Conservation (phyloP, 1,140 invertebrate genomes). For the Dinoponera quadriceps region DNA sequence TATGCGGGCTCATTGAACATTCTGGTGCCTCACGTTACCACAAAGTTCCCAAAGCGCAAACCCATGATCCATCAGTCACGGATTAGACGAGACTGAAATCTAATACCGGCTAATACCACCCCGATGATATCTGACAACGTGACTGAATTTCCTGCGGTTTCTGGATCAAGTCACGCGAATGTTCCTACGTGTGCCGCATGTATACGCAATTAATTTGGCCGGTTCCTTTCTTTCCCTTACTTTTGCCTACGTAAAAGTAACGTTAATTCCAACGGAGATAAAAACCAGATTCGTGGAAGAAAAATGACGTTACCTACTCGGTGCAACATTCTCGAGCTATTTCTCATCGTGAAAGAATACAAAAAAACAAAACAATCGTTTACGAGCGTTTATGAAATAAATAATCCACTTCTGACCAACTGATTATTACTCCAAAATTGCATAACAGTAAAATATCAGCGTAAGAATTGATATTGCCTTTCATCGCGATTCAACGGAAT, state of each 20-base stretch:
- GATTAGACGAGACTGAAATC: constrained; percentile 77
- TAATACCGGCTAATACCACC: constrained; percentile 78
- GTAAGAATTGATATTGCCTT: neutral
- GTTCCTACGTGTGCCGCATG: constrained; percentile 12
- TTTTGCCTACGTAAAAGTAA: neutral
- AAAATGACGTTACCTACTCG: neutral
- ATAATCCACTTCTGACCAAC: neutral
- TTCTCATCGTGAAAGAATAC: neutral
- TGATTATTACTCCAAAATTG: neutral
- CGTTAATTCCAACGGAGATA: neutral
- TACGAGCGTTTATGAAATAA: neutral
- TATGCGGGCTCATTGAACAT: constrained; percentile 62
- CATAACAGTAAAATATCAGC: constrained; percentile 2
- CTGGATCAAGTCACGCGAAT: constrained; percentile 51
- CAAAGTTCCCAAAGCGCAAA: constrained; percentile 71
- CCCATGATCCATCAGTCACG: constrained; percentile 77
- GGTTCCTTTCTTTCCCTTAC: constrained; percentile 5
- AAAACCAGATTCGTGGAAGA: neutral
- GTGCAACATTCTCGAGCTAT: too few species aligned
- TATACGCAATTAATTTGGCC: constrained; percentile 20
- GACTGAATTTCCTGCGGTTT: constrained; percentile 77
- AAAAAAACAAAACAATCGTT: neutral
- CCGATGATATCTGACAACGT: constrained; percentile 74
- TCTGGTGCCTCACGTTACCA: constrained; percentile 54
- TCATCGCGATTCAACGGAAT: neutral